Percentiles rank a stretch among this genome's conserved stretches.
Conservation (phyloP, 2,888 invertebrate genomes). For the Poecilus cupreus region DNA sequence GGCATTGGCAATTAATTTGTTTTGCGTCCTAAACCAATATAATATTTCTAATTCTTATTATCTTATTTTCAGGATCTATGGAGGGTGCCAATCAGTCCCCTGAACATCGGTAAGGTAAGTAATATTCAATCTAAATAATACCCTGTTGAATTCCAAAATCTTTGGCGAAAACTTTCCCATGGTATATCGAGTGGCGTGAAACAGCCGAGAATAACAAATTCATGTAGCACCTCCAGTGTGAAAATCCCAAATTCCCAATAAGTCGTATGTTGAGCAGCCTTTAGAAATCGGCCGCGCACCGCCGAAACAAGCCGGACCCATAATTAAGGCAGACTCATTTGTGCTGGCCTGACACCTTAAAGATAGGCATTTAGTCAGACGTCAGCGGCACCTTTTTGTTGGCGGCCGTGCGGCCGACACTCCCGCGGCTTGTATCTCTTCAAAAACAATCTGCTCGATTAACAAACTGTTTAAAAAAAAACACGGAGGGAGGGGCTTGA, state of each 20-base stretch:
- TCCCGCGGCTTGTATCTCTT: constrained; percentile 71
- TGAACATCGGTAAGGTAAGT: too few species aligned
- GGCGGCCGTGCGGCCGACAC: constrained; percentile 70
- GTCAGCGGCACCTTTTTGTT: constrained; percentile 73
- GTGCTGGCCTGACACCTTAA: constrained; percentile 73
- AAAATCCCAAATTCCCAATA: neutral
- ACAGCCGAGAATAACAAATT: neutral
- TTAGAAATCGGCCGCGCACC: constrained; percentile 49
- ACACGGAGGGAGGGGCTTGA: constrained; percentile 68
- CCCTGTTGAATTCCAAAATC: too few species aligned
- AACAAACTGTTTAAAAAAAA: constrained; percentile 71
- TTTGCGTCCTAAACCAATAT: too few species aligned
- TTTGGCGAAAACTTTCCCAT: too few species aligned
- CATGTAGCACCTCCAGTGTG: neutral
- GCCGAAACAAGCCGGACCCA: constrained; percentile 72
- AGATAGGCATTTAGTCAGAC: constrained; percentile 74
- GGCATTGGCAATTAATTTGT: too few species aligned
- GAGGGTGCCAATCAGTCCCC: too few species aligned
- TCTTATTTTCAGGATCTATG: too few species aligned
- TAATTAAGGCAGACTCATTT: constrained; percentile 74
- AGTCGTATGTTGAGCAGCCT: constrained; percentile 33
- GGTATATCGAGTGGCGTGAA: too few species aligned
- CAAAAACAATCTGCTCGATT: constrained; percentile 71
- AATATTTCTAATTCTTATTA: too few species aligned
- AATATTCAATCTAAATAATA: too few species aligned